Evolutionary conservation across 2,797 vertebrate genomes (phyloP).

Genomic region (Carcharodon carcharias): DNA sequence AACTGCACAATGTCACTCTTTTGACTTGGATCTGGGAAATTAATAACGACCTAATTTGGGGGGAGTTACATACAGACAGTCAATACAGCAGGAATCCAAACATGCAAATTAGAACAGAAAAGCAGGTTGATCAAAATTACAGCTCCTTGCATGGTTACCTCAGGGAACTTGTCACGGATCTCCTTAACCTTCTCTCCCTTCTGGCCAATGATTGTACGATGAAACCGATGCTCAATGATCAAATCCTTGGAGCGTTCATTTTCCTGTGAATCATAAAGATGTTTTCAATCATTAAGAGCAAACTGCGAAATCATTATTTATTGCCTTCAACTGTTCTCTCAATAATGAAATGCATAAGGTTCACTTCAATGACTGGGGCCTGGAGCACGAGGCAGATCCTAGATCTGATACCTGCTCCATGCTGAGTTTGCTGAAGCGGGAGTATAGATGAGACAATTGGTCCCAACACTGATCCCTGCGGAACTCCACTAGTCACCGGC

Average conservation of each 20-base stretch:
- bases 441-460: not conserved
- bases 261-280: slow-evolving; percentile 62
- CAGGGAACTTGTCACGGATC: slow-evolving; percentile 94
- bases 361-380: not conserved
- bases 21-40: slow-evolving; percentile 91
- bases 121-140: not conserved
- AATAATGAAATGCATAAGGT: not conserved
- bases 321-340: not conserved
- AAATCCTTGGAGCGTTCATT: slow-evolving; percentile 99
- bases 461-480: too few species aligned
- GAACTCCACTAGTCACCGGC: too few species aligned
- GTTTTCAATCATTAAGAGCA: not conserved
- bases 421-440: not conserved
- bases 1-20: slow-evolving; percentile 96
- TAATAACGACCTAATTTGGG: slow-evolving; percentile 82
- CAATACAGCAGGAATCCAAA: not conserved
- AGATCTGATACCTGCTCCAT: not conserved
- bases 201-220: slow-evolving; percentile 96
- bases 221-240: slow-evolving; percentile 97
- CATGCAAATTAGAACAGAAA: not conserved
- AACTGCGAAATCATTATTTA: not conserved
- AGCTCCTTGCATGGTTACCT: slow-evolving; percentile 58
- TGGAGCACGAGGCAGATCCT: too few species aligned
- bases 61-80: not conserved
- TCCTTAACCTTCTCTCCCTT: slow-evolving; percentile 97